Evolutionary conservation across 2,888 invertebrate species (phyloP), one percentile per base, ranked within the genome.

Genomic region (Eugnorisma glareosa): DNA sequence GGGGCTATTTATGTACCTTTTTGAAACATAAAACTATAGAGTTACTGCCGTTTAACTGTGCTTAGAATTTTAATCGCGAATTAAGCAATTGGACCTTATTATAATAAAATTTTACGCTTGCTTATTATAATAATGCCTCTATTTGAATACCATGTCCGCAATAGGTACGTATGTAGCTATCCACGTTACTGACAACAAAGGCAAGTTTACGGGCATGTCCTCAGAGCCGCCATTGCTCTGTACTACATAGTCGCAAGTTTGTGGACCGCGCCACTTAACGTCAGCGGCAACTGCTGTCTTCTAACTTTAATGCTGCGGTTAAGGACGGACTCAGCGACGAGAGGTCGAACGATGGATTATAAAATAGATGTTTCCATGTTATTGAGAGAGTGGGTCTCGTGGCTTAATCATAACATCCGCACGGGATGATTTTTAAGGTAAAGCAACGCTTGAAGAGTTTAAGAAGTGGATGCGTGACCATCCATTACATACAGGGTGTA

Each of bases 281-380:
- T 83, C 86, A 83, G 69, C 66, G 67, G 69, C 87, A 82, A 85
- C 80, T 75, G 76, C 67, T 80, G 74, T 80, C 75, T 85, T 68
- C 80, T 69, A 79, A 86, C 75, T 88, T 81, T 79, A 79, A 77
- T 68, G 57, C 73, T 69, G 74, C 61, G 75, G 75, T 81, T 81
- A 77, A 70, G 67, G 69, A 40, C 68, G 11, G 43, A 40, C 61
- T 40, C 31, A 24, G 35, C 37, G 69, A 24, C 57, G 35, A 74
- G 54, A 43, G 67, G 57, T 83, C 64, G 67, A 15, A 70, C 67
- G 31, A 37, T 24, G n/a, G n/a, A 59, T 40, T 64, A 66, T 71
- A 69, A 83, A 79, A 69, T 63, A 6, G 28, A 71, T 71, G n/a
- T 35, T 71, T 35, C 31, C 31, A 35, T 61, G 28, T 43, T 24